Conservation (phyloP, 2,797 vertebrate species). For the Ficedula albicollis region DNA sequence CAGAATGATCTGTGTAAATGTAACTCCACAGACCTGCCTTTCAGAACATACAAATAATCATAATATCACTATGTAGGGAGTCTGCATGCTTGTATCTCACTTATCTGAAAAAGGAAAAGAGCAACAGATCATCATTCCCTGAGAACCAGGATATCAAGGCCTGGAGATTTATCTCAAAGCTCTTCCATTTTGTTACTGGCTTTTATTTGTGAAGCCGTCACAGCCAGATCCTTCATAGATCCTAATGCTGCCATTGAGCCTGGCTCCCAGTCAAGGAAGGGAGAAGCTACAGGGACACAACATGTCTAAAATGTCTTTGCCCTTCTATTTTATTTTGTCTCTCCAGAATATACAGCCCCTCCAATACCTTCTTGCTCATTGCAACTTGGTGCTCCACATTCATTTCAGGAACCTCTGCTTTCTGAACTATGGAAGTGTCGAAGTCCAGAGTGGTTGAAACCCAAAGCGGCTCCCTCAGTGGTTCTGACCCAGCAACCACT, state of each 20-base stretch:
- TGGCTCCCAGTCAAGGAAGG: background rate
- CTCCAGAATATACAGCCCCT: background rate
- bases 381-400: background rate
- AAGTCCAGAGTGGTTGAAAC: background rate
- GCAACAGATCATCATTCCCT: background rate
- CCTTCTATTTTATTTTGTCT: background rate
- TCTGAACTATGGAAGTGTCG: background rate
- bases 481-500: background rate
- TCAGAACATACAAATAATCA: background rate
- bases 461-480: fast-evolving
- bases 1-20: background rate
- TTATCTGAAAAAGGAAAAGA: background rate
- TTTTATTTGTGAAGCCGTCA: background rate
- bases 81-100: background rate
- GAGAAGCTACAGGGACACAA: background rate
- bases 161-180: background rate
- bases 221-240: background rate
- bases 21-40: background rate
- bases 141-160: background rate
- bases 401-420: background rate
- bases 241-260: background rate
- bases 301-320: background rate
- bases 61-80: background rate
- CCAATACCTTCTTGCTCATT: background rate
- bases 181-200: background rate